These are phyloP conservation scores for Platygyra sinensis DNA, from an alignment of 64 coral and sea anemone genomes.

Conservation along the genomic window DNA sequence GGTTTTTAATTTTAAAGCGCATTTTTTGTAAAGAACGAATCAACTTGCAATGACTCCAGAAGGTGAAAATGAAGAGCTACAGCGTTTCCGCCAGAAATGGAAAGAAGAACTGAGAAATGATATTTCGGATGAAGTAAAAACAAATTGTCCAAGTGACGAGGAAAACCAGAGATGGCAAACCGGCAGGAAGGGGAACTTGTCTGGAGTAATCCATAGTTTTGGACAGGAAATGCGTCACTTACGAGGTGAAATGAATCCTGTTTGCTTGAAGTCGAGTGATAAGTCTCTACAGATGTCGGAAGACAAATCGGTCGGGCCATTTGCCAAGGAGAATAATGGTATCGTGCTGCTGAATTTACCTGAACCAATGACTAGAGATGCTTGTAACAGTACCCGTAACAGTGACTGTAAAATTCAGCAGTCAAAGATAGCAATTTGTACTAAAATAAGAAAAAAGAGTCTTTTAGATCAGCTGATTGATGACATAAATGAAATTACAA, in stretches of 20 bases:
- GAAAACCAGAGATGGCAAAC: neutral
- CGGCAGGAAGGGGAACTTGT: neutral
- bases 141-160: neutral
- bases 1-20: neutral
- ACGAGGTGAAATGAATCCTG: neutral
- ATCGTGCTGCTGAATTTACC: conserved; percentile 51
- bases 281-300: neutral
- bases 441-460: conserved; percentile 37
- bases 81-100: conserved; percentile 64
- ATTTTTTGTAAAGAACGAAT: neutral
- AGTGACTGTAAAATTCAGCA: neutral
- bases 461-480: conserved; percentile 83
- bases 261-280: neutral
- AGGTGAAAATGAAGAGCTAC: conserved; percentile 63
- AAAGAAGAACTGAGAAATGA: conserved; percentile 39
- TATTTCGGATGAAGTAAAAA: neutral
- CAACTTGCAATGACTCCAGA: neutral
- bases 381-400: neutral
- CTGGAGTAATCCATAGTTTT: neutral
- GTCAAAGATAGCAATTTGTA: neutral
- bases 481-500: conserved; percentile 90
- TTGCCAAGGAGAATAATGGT: conserved; percentile 15
- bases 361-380: neutral
- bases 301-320: neutral
- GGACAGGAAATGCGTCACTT: neutral